Base-by-base conservation (phyloP, 30 jellyfish, hydroid and myxozoan species). In the Aurelia sp. region DNA sequence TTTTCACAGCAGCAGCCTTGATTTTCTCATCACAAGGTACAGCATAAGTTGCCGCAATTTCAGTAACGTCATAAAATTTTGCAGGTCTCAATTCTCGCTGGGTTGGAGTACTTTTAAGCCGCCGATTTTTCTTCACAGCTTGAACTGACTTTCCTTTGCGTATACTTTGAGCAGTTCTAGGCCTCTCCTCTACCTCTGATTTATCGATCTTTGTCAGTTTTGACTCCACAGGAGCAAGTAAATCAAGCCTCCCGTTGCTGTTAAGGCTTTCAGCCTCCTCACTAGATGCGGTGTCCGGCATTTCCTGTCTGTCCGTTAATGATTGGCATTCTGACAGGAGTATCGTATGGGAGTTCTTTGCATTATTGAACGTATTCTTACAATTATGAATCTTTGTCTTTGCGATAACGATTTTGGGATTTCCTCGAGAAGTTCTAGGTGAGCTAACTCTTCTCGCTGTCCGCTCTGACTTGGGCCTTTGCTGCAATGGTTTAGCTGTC, bases 11-110 rank as follows among this genome's bases (percentile, higher is more conserved):
- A 2, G 58, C 82, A 22, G 51, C 82, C 40, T 53, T 64, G 31
- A 84, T 58, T 57, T 84, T 84, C 65, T 84, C 93, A 4, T 41
- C 93, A 27, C 93, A 84, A 3, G 93, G 93, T 7, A 73, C 20
- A 7, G 72, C 66, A 64, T 84, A 72, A 44, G 69, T 72, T 16
- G 82, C 68, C 15, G 88, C 87, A 24, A 71, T 55, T 22, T 84
- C 87, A 8, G 84, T 71, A 19, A 74, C 64, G 64, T 72, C 93
- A 58, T 70, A 83, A 52, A 52, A 70, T 58, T 70, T 63, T 13
- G 93, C 30, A 20, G 93, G 82, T 58, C 18, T 72, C 66, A 74
- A 50, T 27, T 59, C 88, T 3, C 70, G 41, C 55, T 5, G 55
- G 13, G 55, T 44, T 30, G 84, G 51, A 8, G 88, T 47, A 41